Conservation (phyloP, 1,140 invertebrate species). For the Cotesia chilonis region DNA sequence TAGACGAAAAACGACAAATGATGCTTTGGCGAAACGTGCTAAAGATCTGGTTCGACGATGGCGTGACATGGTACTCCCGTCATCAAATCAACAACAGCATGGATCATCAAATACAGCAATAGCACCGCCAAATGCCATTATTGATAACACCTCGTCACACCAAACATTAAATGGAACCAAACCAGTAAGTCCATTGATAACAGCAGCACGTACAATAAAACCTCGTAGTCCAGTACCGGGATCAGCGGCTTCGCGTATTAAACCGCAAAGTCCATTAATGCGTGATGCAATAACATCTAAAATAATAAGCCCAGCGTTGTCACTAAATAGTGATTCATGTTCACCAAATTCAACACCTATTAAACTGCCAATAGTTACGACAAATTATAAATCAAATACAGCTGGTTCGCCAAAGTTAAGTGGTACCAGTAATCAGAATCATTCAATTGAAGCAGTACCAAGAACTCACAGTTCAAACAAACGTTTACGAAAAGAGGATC, state of each 20-base stretch:
- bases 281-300: conserved; percentile 54
- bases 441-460: conserved; percentile 65
- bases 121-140: conserved; percentile 37
- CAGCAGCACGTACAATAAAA: conserved; percentile 51
- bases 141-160: conserved; percentile 37
- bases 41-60: conserved; percentile 91
- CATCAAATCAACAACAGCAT: conserved; percentile 57
- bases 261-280: conserved; percentile 61
- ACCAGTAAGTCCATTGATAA: conserved; percentile 53
- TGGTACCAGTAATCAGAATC: conserved; percentile 54
- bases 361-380: conserved; percentile 50
- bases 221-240: conserved; percentile 56
- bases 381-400: conserved; percentile 55
- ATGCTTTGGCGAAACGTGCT: conserved; percentile 84
- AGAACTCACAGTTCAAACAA: conserved; percentile 73
- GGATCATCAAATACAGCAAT: conserved; percentile 55
- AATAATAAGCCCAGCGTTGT: conserved; percentile 60
- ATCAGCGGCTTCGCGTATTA: conserved; percentile 53
- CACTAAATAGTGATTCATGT: conserved; percentile 58
- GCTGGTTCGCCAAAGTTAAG: conserved; percentile 45
- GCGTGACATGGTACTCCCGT: conserved; percentile 81
- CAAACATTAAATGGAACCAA: conserved; percentile 59
- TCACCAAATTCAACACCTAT: conserved; percentile 58
- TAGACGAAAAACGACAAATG: conserved; percentile 82
- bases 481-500: conserved; percentile 69